Evolutionary conservation across 2,888 invertebrate species (phyloP).

Genomic region (Lepidochitona cinerea): DNA sequence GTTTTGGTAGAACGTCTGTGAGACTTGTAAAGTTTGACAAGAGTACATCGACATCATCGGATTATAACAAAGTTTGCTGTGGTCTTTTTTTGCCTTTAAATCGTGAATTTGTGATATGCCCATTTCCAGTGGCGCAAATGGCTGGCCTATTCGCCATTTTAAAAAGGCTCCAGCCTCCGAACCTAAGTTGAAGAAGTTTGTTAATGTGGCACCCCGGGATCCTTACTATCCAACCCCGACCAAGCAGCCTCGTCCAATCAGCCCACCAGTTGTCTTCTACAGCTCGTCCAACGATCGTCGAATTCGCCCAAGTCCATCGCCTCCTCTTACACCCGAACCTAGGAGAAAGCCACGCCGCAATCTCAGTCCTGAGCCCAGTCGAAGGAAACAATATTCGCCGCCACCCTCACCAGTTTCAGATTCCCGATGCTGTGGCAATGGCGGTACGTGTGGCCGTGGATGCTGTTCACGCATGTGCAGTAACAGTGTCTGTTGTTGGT

Average conservation of each 20-base stretch:
- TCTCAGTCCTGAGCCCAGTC: background rate
- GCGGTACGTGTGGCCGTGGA: background rate
- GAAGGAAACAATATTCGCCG: background rate
- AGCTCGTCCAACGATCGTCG: background rate
- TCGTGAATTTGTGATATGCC: too few species aligned
- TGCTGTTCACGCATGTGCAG: background rate
- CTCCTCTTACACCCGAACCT: background rate
- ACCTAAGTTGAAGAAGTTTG: background rate
- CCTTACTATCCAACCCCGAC: background rate
- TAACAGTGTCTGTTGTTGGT: background rate
- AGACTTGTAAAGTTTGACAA: too few species aligned
- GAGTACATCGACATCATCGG: too few species aligned
- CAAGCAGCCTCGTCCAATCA: background rate
- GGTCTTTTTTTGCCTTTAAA: too few species aligned
- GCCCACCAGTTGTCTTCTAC: background rate
- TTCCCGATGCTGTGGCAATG: background rate
- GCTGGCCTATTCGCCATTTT: slow-evolving; percentile 2
- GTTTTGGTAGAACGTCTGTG: too few species aligned
- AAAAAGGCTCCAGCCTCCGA: background rate
- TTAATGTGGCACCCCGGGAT: background rate
- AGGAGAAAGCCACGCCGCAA: too few species aligned
- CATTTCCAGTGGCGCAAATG: background rate
- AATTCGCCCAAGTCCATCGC: background rate
- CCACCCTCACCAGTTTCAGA: background rate
- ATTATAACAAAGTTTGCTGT: too few species aligned